These are phyloP conservation scores for Azemiops feae DNA, from an alignment of 2,113 vertebrate genomes.

Conservation along the genomic window DNA sequence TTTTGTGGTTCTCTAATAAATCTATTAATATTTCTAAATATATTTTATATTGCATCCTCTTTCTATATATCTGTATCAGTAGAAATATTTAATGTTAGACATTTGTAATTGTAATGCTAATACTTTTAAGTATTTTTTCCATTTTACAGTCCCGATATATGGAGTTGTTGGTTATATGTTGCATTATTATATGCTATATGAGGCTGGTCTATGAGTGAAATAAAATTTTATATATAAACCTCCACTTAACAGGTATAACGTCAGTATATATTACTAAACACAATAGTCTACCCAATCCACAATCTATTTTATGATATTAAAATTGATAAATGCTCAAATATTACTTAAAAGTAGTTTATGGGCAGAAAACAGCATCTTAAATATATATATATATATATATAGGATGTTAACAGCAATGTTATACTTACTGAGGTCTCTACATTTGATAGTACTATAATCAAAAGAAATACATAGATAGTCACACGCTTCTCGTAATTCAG, in stretches of 20 bases:
- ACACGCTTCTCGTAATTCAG: constrained; percentile 95
- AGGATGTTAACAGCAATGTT: constrained; percentile 13
- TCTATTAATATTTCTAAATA: background rate
- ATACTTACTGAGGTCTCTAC: constrained; percentile 98
- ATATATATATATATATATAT: background rate
- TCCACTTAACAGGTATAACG: background rate
- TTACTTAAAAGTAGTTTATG: background rate
- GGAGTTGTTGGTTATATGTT: background rate
- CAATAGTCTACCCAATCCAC: background rate
- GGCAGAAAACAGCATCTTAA: background rate
- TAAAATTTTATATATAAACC: background rate
- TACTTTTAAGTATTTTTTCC: background rate
- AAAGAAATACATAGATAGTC: constrained; percentile 99
- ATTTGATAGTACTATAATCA: constrained; percentile 98
- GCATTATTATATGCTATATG: background rate
- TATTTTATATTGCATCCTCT: background rate
- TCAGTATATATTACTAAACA: background rate
- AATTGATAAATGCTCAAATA: background rate
- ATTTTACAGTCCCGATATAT: background rate
- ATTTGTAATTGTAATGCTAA: background rate
- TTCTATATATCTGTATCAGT: background rate
- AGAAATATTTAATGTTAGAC: background rate
- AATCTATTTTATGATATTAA: background rate
- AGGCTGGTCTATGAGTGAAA: background rate
- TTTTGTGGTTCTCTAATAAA: background rate